A percentile compares a stretch with the other conserved stretches of the same genome.
These are phyloP conservation scores for Argyrosomus regius DNA, from an alignment of 2,797 vertebrate genomes.

Conservation along the genomic window DNA sequence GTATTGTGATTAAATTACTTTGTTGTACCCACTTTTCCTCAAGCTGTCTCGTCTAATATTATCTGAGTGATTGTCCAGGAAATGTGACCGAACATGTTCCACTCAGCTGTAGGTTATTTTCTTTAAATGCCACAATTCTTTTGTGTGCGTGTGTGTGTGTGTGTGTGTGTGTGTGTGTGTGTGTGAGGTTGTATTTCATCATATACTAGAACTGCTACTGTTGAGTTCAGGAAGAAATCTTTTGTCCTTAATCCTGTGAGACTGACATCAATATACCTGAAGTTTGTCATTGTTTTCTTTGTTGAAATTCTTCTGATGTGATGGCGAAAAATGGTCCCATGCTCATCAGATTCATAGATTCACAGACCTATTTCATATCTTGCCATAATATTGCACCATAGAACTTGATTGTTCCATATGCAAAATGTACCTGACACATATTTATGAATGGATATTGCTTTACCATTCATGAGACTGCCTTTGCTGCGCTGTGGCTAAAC, in stretches of 20 bases:
- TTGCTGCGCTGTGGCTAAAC: neutral
- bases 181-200: neutral
- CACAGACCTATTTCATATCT: neutral
- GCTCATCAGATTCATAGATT: neutral
- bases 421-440: neutral
- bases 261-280: neutral
- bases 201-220: neutral
- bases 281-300: neutral
- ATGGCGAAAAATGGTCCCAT: neutral
- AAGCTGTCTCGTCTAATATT: slow-evolving; percentile 25
- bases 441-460: slow-evolving; percentile 12
- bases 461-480: neutral
- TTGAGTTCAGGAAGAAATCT: neutral
- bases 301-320: neutral
- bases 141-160: neutral
- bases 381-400: neutral
- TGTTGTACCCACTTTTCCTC: slow-evolving; percentile 5
- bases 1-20: neutral
- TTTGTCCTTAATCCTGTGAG: neutral
- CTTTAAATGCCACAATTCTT: neutral
- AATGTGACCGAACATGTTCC: slow-evolving; percentile 8
- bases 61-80: slow-evolving; percentile 18
- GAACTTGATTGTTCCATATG: neutral
- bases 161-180: neutral
- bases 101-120: neutral